Evolutionary conservation across 2,113 vertebrate genomes (phyloP).

Genomic region (Lichenostomus cassidix): DNA sequence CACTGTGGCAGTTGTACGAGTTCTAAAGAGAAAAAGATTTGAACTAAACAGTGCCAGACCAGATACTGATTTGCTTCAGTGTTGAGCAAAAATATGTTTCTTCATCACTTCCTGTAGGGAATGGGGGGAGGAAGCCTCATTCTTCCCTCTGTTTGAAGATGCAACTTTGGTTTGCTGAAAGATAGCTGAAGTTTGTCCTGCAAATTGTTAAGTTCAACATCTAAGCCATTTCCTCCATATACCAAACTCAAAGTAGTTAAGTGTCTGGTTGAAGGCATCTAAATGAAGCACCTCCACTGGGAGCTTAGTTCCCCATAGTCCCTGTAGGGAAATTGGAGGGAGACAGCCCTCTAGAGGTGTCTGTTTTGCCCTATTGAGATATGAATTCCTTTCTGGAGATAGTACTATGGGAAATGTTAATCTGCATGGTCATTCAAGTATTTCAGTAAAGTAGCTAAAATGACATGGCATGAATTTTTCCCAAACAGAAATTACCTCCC

Average conservation of each 20-base stretch:
- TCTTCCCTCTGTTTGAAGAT: background rate
- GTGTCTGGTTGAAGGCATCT: background rate
- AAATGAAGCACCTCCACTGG: background rate
- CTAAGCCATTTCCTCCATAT: background rate
- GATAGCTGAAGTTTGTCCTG: background rate
- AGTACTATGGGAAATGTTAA: background rate
- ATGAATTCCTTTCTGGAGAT: background rate
- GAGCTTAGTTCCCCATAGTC: background rate
- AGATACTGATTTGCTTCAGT: background rate
- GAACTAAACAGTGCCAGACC: background rate
- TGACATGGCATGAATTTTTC: background rate
- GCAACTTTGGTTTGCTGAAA: background rate
- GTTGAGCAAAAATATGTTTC: background rate
- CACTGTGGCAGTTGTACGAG: background rate
- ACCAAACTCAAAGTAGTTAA: background rate
- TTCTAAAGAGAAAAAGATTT: background rate
- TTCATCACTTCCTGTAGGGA: background rate
- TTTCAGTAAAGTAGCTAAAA: background rate
- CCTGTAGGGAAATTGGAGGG: background rate
- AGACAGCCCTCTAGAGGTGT: conserved; percentile 39
- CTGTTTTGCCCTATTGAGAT: background rate
- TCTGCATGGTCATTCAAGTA: background rate
- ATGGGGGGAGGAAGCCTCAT: background rate
- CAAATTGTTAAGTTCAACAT: background rate
- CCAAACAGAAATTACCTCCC: background rate